A percentile compares a stretch with the other conserved stretches of the same genome.
These are phyloP conservation scores for Coilia nasus DNA, from an alignment of 2,797 vertebrate species.

Conservation along the genomic window DNA sequence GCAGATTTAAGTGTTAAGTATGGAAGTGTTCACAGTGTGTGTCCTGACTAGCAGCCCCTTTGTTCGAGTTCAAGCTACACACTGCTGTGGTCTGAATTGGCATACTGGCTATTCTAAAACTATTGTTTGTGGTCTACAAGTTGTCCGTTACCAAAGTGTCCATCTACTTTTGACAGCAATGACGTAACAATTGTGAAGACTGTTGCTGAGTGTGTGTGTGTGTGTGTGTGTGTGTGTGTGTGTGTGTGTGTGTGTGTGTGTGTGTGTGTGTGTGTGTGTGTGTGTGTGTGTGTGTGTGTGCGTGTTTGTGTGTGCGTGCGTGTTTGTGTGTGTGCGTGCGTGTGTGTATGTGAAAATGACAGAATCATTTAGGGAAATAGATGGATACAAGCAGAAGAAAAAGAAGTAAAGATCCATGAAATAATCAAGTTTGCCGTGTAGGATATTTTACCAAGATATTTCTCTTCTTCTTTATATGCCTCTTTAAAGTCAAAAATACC, in stretches of 20 bases:
- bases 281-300: not conserved
- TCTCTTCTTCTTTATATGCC: not conserved
- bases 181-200: not conserved
- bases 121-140: not conserved
- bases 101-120: not conserved
- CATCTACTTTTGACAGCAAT: conserved; percentile 3
- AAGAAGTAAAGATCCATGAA: conserved; percentile 29
- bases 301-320: not conserved
- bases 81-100: not conserved
- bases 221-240: not conserved
- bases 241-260: not conserved
- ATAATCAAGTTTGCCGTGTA: not conserved
- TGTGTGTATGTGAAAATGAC: not conserved
- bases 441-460: not conserved
- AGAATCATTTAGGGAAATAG: not conserved
- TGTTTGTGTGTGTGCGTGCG: not conserved
- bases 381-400: not conserved
- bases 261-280: not conserved
- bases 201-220: not conserved
- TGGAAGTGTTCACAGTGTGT: not conserved
- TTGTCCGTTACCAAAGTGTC: not conserved
- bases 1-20: not conserved
- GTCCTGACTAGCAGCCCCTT: not conserved
- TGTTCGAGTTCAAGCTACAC: not conserved
- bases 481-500: not conserved